Base-by-base conservation (phyloP, 2,888 invertebrate genomes). In the Schrankia costaestrigalis region DNA sequence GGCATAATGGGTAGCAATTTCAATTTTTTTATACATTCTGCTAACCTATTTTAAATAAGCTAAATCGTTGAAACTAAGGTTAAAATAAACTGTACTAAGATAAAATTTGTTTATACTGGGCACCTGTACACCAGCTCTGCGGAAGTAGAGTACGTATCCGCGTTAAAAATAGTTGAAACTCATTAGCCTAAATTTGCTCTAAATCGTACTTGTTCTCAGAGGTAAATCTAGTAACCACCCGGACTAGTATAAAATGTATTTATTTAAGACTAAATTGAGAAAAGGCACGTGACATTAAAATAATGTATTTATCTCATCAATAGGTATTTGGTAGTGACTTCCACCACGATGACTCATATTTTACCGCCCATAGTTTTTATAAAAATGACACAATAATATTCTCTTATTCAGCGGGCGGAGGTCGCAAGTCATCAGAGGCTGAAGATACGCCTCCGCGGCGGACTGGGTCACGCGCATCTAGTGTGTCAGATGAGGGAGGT, bases 401-500 rank as follows among this genome's bases (percentile, higher is more conserved):
- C 17, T 17, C 9, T 13, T 25, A 2, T 13, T 17, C 78, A 89
- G 87, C 89, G 71, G 80, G 80, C 66, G 85, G 82, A 60, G 82
- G 77, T 68, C 77, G 83, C 70, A 85, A 84, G 68, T 82, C 80
- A 26, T 78, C 88, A 69, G 78, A 87, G 78, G 59, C 91, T 86
- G 83, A 90, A 77, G 72, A 90, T 57, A 90, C 88, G 43, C 88
- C 89, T 44, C 88, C 90, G 64, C 56, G 91, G 85, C 59, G 90
- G 89, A 47, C 91, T 90, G 59, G 93, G 8, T 93, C 93, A 45
- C 90, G 93, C 41, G 90, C 93, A 29, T 93, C 93, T 56, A 90
- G 89, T 51, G 84, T 80, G 41, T 90, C 90, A 11, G 93, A 93
- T 72, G 93, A 93, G 67, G 92, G 92, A 31, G 92, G 93, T 29